Evolutionary conservation across 1,140 invertebrate genomes (phyloP).

Genomic region (Achroia grisella): DNA sequence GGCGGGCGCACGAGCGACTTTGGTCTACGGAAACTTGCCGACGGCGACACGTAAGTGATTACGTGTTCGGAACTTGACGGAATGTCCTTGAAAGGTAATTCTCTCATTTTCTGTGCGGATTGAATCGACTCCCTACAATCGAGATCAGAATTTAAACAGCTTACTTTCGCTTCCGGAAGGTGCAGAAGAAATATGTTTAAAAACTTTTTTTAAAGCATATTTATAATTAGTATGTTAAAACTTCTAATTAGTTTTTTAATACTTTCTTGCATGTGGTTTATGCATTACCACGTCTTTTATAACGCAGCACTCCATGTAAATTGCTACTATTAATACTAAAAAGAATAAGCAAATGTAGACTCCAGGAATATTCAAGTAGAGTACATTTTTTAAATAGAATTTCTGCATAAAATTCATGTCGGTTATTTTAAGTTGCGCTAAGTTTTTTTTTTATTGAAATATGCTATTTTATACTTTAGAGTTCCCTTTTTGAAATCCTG

Average conservation of each 20-base stretch:
- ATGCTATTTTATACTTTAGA: too few species aligned
- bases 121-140: constrained; percentile 16
- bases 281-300: constrained; percentile 30
- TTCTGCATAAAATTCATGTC: background rate
- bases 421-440: background rate
- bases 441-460: too few species aligned
- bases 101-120: constrained; percentile 15
- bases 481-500: too few species aligned
- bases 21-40: constrained; percentile 3
- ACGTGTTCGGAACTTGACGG: constrained; percentile 12
- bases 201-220: background rate
- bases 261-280: constrained; percentile 23
- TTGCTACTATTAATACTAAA: constrained; percentile 28
- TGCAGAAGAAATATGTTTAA: background rate
- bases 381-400: background rate
- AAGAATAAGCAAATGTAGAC: background rate
- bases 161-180: constrained; percentile 14
- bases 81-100: constrained; percentile 24
- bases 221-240: background rate
- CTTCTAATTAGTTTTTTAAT: background rate
- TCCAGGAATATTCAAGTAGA: background rate
- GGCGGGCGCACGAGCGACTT: constrained; percentile 1
- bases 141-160: constrained; percentile 25
- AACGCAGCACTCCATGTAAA: constrained; percentile 23
- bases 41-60: constrained; percentile 9